phyloP scores from a whole-genome alignment of 64 coral and sea anemone species.

The Actinia equina region DNA sequence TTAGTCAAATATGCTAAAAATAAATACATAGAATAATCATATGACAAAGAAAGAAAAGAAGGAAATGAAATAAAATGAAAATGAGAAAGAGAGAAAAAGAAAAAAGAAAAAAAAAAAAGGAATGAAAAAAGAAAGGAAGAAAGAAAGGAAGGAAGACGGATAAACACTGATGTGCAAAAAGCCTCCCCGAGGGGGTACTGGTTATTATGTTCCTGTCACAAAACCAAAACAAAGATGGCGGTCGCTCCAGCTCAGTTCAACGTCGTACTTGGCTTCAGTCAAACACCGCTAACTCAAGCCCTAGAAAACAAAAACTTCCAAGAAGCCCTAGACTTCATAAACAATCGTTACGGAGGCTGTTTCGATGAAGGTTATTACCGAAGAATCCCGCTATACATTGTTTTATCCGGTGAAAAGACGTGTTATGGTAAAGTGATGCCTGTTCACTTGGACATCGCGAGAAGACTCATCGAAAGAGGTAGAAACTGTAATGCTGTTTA shows the following conservation, averaged over 20 bases:
- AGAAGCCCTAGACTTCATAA: slow-evolving; percentile 66
- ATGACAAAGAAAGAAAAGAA: too few relatives aligned
- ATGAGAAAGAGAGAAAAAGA: too few relatives aligned
- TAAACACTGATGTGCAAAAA: neutral
- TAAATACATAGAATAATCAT: too few relatives aligned
- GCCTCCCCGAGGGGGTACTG: neutral
- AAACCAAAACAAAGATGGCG: slow-evolving; percentile 59
- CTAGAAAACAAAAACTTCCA: slow-evolving; percentile 72
- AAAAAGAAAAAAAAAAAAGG: too few relatives aligned
- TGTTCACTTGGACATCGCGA: slow-evolving; percentile 75
- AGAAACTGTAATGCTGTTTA: neutral
- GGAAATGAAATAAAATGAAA: too few relatives aligned
- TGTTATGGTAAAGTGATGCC: slow-evolving; percentile 58
- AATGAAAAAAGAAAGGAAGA: too few relatives aligned
- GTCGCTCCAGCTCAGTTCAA: slow-evolving; percentile 65
- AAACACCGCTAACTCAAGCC: slow-evolving; percentile 80
- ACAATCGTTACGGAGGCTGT: slow-evolving; percentile 63
- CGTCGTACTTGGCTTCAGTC: slow-evolving; percentile 76
- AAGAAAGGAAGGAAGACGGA: too few relatives aligned
- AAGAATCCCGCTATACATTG: slow-evolving; percentile 75
- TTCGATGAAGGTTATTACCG: slow-evolving; percentile 83
- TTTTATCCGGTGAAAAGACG: slow-evolving; percentile 77
- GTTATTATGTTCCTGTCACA: neutral
- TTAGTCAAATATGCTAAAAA: too few relatives aligned
- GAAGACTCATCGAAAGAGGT: slow-evolving; percentile 86